Base-by-base conservation (phyloP, 2,888 invertebrate species). In the Pterobdella sp. region DNA sequence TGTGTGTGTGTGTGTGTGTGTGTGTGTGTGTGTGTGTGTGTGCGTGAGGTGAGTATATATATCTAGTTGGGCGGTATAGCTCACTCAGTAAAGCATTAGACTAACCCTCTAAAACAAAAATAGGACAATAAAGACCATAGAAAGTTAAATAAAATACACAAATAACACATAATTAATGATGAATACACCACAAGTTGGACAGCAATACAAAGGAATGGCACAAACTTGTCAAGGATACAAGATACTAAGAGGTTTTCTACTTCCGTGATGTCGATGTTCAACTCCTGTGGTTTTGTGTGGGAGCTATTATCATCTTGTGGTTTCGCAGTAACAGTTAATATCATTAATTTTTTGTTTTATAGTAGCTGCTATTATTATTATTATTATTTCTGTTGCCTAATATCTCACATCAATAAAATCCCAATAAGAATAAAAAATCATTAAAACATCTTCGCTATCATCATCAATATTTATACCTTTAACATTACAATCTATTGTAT, bases 161-260 rank as follows among this genome's bases (percentile, higher is more conserved):
- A n/a, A n/a, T n/a, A n/a, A n/a, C n/a, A n/a, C n/a, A n/a, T n/a
- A n/a, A n/a, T n/a, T n/a, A n/a, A n/a, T n/a, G n/a, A n/a, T n/a
- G n/a, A 68, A 26, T 14, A 26, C 68, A 18, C 31, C 10, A 26
- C 68, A 32, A 18, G 32, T 10, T 69, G 14, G 37, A 22, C n/a
- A 32, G 2, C 4, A n/a, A 22, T 10, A 10, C 69, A 26, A 37
- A 49, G 56, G 4, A 31, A 52, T 18, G 29, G 14, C 77, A 87
- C 89, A 88, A 85, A 93, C 92, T 90, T 93, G 86, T 98, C 97
- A 81, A 98, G 87, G 84, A 98, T 98, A 84, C 97, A 96, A 32
- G 96, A 95, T 66, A 98, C 96, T 76, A 98, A 85, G 70, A 98
- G 87, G 85, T 92, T 93, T 85, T 96, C 96, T 31, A 98, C 96